Percentiles rank a stretch among this genome's conserved stretches.
Evolutionary conservation across 2,797 vertebrate genomes (phyloP).

Genomic region (Scomberomorus guttatus): DNA sequence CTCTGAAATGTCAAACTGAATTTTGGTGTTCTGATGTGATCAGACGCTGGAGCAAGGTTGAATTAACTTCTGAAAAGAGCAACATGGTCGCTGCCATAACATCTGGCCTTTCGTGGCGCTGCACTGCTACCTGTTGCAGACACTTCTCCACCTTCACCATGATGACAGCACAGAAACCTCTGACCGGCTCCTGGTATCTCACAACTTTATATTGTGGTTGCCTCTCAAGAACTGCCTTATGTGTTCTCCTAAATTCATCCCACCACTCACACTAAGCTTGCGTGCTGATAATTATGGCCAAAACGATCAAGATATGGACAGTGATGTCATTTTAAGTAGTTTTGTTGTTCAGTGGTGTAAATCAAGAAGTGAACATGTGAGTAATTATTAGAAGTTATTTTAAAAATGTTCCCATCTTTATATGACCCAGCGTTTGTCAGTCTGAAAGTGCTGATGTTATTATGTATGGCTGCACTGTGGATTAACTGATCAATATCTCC

Average conservation of each 20-base stretch:
- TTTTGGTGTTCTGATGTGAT: not conserved
- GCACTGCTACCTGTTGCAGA: not conserved
- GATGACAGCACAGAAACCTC: not conserved
- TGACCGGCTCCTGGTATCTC: constrained; percentile 17
- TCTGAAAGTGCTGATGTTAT: not conserved
- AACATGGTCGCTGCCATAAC: not conserved
- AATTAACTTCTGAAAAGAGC: constrained; percentile 1
- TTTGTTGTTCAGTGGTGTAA: not conserved
- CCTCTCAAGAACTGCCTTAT: constrained; percentile 50
- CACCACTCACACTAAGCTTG: constrained; percentile 17
- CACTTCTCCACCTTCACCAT: constrained; percentile 9
- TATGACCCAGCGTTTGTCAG: not conserved
- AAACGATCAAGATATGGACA: not conserved
- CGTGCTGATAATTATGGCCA: not conserved
- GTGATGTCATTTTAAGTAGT: not conserved
- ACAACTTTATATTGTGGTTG: constrained; percentile 19
- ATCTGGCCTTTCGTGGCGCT: not conserved
- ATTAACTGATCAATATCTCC: not conserved
- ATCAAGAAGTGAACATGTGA: not conserved
- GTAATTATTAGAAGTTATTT: not conserved
- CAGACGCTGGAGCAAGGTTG: not conserved
- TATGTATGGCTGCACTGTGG: not conserved
- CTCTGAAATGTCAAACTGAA: not conserved
- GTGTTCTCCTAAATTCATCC: constrained; percentile 13
- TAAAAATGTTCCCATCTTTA: not conserved